A percentile compares a stretch with the other conserved stretches of the same genome.
Conservation (phyloP, 2,113 vertebrate genomes). For the Sinocyclocheilus anshuiensis region DNA sequence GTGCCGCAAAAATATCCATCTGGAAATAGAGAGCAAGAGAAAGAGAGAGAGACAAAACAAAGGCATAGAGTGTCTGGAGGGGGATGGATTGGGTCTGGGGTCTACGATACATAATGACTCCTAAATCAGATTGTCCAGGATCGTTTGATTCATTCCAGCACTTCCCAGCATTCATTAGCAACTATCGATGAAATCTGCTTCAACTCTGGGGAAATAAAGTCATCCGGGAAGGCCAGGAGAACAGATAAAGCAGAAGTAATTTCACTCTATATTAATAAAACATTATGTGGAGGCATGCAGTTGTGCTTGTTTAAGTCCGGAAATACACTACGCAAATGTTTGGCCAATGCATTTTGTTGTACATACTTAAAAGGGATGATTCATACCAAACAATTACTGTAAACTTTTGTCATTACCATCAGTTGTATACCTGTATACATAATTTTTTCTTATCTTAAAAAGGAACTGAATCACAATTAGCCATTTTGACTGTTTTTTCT, state of each 20-base stretch:
- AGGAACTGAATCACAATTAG: no score
- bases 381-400: neutral
- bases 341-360: neutral
- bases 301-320: neutral
- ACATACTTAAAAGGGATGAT: neutral
- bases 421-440: neutral
- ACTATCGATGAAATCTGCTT: slow-evolving; percentile 9
- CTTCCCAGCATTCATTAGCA: slow-evolving; percentile 9
- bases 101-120: slow-evolving; percentile 4
- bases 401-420: neutral
- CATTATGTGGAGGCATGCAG: neutral
- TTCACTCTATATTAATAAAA: slow-evolving; percentile 18
- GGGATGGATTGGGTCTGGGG: neutral
- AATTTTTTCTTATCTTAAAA: no score
- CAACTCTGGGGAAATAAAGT: slow-evolving; percentile 32
- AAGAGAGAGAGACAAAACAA: neutral
- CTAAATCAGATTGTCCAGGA: slow-evolving; percentile 19
- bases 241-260: neutral
- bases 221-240: slow-evolving; percentile 18
- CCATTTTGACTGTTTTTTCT: no score
- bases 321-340: neutral
- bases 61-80: neutral
- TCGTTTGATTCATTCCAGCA: slow-evolving; percentile 15
- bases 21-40: neutral
- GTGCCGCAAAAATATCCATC: neutral